A percentile compares a stretch with the other conserved stretches of the same genome.
Evolutionary conservation across 2,113 vertebrate species (phyloP).

Genomic region (Peromyscus polionotus): DNA sequence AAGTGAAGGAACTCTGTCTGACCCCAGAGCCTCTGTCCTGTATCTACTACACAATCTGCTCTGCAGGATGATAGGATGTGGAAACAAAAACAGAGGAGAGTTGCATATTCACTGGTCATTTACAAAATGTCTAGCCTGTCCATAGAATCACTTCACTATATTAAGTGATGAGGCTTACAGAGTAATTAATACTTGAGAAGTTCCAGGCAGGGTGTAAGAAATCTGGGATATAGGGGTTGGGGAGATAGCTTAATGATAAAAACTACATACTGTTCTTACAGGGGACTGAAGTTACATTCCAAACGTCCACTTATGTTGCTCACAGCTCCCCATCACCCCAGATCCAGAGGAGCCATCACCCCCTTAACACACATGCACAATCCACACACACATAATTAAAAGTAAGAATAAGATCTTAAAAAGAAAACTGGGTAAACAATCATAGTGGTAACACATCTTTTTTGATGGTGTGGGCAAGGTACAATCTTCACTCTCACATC

Average conservation of each 20-base stretch:
- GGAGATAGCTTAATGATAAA: too few species aligned
- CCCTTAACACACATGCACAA: too few species aligned
- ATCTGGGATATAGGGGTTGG: too few species aligned
- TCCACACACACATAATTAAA: neutral
- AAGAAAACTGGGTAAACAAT: neutral
- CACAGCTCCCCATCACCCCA: neutral
- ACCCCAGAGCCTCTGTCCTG: neutral
- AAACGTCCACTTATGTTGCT: neutral
- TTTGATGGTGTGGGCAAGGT: too few species aligned
- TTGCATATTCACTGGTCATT: neutral
- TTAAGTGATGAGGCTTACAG: neutral
- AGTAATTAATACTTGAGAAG: neutral
- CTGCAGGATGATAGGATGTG: neutral
- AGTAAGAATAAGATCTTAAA: too few species aligned
- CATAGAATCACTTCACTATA: accelerated
- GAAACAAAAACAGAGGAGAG: neutral
- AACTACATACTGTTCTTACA: too few species aligned
- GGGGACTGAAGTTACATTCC: neutral
- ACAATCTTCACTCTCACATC: neutral
- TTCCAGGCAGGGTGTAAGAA: neutral
- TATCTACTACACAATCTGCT: neutral
- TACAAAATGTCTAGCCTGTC: neutral
- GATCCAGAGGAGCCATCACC: neutral
- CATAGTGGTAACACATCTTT: neutral
- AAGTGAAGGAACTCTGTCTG: neutral